phyloP scores from a whole-genome alignment of 64 coral and sea anemone species.

The Catalaphyllia jardinei region DNA sequence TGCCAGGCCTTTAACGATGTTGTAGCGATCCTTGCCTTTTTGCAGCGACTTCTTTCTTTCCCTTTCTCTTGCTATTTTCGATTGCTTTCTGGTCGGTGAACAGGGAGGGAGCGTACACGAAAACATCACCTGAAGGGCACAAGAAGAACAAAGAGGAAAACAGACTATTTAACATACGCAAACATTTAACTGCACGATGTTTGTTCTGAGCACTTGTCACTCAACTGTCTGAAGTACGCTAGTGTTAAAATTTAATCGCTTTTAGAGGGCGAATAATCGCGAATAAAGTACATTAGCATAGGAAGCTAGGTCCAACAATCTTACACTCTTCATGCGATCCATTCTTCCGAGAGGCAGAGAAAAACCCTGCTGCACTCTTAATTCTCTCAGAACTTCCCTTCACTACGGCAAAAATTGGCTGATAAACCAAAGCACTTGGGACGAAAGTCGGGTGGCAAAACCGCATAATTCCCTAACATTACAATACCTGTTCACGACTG shows the following conservation, averaged over 20 bases:
- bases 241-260: slow-evolving; percentile 41
- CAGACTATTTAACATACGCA: background rate
- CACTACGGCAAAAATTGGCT: background rate
- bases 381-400: background rate
- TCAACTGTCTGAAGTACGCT: background rate
- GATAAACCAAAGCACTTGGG: too few species aligned
- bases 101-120: slow-evolving; percentile 90
- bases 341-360: background rate
- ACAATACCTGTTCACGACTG: slow-evolving; percentile 9
- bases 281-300: background rate
- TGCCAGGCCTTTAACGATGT: slow-evolving; percentile 88
- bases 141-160: background rate
- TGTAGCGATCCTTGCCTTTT: slow-evolving; percentile 87
- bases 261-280: background rate
- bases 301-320: background rate
- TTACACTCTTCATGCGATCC: slow-evolving; percentile 37
- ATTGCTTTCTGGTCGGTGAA: slow-evolving; percentile 79
- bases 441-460: background rate
- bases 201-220: background rate
- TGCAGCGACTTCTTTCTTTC: slow-evolving; percentile 83
- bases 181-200: background rate
- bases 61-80: slow-evolving; percentile 68
- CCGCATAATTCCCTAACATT: background rate
- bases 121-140: slow-evolving; percentile 85
- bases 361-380: background rate